Evolutionary conservation across 2,888 invertebrate genomes (phyloP), one percentile per base, ranked within the genome.

Genomic region (Calameuta idolon): DNA sequence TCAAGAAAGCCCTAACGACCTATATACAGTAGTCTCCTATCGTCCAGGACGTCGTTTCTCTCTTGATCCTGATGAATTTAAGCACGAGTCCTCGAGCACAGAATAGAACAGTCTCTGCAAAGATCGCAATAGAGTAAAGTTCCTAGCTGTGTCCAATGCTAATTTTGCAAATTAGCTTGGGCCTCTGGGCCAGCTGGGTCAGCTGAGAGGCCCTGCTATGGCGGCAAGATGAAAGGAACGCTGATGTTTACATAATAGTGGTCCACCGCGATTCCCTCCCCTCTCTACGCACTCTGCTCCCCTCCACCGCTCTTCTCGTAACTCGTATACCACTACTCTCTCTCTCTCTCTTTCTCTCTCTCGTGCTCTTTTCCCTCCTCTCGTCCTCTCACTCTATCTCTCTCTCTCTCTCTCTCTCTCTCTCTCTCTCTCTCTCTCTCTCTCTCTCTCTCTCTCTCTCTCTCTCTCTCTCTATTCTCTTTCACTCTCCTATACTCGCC

Each of bases 211-310:
- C 75, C 69, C 75, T 77, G 80, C 76, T 78, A 79, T 78, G 92
- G 91, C 94, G 93, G 93, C 93, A 89, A 94, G 92, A 93, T 94
- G 94, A 94, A 94, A 94, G 93, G 92, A 88, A 92, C 92, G 92
- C 93, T 80, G 93, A 93, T 94, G 94, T 94, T 94, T 94, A 94
- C 94, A 94, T 94, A 94, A 94, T 94, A 94, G 94, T 93, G 94
- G 94, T 93, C 94, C 94, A 93, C 93, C 92, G 93, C 92, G 83
- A 85, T 85, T 85, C 85, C 15, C n/a, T n/a, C 23, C 40, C 82
- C 80, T 81, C 81, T 80, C 82, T 77, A 79, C 74, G 73, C 77
- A 34, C 76, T 33, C 34, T 12, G n/a, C 55, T 34, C n/a, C n/a
- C n/a, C 55, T 68, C 12, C 33, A 55, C 74, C 23, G 15, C 71